Evolutionary conservation across 30 jellyfish, hydroid and myxozoan genomes (phyloP).

Genomic region (Hydra vulgaris): DNA sequence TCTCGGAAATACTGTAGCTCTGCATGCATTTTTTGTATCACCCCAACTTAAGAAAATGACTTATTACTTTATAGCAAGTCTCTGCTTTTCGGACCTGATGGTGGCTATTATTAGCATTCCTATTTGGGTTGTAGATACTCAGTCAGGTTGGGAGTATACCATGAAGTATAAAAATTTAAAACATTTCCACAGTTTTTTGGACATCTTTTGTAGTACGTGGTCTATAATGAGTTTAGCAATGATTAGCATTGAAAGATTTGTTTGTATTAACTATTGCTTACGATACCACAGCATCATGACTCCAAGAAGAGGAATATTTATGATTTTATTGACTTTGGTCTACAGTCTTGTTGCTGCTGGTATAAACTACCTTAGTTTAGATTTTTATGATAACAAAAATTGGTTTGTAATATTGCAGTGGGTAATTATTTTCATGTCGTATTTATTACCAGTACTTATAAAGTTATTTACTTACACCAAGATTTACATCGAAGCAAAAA

Average conservation of each 20-base stretch:
- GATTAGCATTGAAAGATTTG: conserved; percentile 83
- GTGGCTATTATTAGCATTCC: conserved; percentile 68
- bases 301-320: conserved; percentile 9
- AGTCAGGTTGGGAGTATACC: conserved; percentile 36
- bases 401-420: neutral
- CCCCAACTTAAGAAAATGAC: conserved; percentile 54
- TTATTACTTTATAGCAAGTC: conserved; percentile 55
- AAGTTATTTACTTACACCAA: conserved; percentile 43
- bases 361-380: conserved; percentile 14
- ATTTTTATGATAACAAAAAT: neutral
- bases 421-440: conserved; percentile 35
- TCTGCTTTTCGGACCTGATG: conserved; percentile 72
- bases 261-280: conserved; percentile 45
- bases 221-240: conserved; percentile 67
- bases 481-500: conserved; percentile 46
- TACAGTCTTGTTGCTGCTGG: conserved; percentile 30
- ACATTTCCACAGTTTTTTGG: conserved; percentile 38
- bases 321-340: neutral
- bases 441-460: conserved; percentile 52
- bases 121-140: conserved; percentile 50
- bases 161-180: neutral
- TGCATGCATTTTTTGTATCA: conserved; percentile 57
- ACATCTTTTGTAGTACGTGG: conserved; percentile 69
- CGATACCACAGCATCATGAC: conserved; percentile 45
- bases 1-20: conserved; percentile 59